Evolutionary conservation across 2,888 invertebrate genomes (phyloP), one percentile per base, ranked within the genome.

Genomic region (Nomada goodeniana): DNA sequence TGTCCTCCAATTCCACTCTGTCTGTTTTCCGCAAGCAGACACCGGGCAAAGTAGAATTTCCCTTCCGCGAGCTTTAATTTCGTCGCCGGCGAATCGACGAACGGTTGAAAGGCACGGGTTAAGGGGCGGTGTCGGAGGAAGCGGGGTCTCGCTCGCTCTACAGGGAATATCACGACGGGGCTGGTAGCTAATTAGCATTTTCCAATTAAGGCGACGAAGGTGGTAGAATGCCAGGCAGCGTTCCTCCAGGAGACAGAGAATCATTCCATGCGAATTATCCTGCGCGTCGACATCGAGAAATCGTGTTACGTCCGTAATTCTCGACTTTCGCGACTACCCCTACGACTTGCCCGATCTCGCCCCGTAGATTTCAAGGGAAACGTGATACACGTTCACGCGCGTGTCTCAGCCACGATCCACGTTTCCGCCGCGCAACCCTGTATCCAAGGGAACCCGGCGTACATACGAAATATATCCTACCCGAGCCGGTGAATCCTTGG

Each of bases 201-300:
- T 90, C 90, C 89, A 91, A 90, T 91, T 91, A 91, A 90, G 88
- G 84, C 89, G 85, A 86, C 87, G 86, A 90, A 90, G 88, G 83
- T 86, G 88, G 83, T 85, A 82, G 81, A 76, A 80, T 78, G 70
- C 81, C 75, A 47, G 57, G 13, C n/a, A 55, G 70, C 76, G 60
- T 75, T 78, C 80, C 84, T 76, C 72, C 84, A 77, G 78, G 85
- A 86, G 80, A 86, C 82, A 80, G 86, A 78, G 86, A 86, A 86
- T 86, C 86, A 84, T 87, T 85, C 80, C 83, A 63, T 73, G 77
- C 80, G 83, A 87, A 87, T 87, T 87, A 87, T 87, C 83, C 76
- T 87, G 55, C 76, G 76, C 84, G 86, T 79, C 79, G 84, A 84
- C 86, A 86, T 84, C 84, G 80, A 84, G 87, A 82, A 86, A 87